Evolutionary conservation across 2,113 vertebrate genomes (phyloP).

Genomic region (Abramis brama): DNA sequence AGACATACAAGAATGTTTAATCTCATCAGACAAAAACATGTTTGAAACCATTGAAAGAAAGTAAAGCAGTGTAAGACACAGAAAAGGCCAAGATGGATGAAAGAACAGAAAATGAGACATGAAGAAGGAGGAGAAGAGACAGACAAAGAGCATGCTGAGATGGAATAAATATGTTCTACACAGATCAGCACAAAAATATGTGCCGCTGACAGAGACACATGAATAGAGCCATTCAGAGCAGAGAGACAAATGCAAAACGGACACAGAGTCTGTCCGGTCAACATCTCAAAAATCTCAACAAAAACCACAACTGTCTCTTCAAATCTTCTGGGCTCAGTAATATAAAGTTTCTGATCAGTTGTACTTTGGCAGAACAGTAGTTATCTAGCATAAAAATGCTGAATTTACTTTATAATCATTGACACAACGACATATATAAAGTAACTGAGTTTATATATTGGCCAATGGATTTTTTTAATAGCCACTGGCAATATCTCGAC

Average conservation of each 20-base stretch:
- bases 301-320: neutral
- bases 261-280: neutral
- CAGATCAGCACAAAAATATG: conserved; percentile 28
- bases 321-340: neutral
- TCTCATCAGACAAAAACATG: neutral
- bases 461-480: neutral
- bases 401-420: neutral
- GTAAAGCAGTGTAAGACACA: neutral
- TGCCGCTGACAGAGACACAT: neutral
- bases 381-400: neutral
- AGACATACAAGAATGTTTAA: neutral
- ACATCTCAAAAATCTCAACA: neutral
- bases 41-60: neutral
- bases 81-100: neutral
- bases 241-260: no score
- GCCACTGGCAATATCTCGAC: neutral
- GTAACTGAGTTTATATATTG: no score
- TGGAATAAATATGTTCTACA: neutral
- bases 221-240: conserved; percentile 45
- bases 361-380: neutral
- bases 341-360: neutral
- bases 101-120: neutral
- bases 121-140: neutral
- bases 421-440: neutral
- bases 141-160: neutral